Evolutionary conservation across 92 coral and sea anemone genomes (phyloP), one percentile per base, ranked within the genome.

Genomic region (Zoanthus gigantus): DNA sequence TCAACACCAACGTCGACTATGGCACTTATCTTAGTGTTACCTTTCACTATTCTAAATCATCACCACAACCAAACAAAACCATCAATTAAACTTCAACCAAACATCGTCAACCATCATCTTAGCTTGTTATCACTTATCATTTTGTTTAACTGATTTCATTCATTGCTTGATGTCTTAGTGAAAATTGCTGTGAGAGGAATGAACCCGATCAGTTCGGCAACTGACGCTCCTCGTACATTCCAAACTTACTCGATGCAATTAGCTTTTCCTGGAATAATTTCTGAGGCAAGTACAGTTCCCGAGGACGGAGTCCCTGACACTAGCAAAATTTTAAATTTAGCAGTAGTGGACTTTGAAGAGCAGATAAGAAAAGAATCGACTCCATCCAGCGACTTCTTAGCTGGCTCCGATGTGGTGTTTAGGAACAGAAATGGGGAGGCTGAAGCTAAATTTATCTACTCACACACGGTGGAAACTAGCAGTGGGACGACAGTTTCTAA

Each of bases 241-340:
- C 80, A 76, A 76, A 48, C 8, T 76, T 76, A 76, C 30, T 76
- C 80, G 9, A 76, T 76, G 80, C 63, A 48, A 9, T 17, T 76
- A 37, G 80, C 66, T 6, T 50, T 76, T 50, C 65, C 80, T 8
- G 80, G 45, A 34, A 18, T 23, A 48, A 16, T 76, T 37, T 13
- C 63, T 9, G 14, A 52, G 0, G 42, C 32, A 76, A 23, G 16
- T 18, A 18, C 16, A 12, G 42, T 76, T 29, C 42, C 61, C 14
- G 7, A 48, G 6, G 77, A 42, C 29, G 11, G 37, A 13, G 17
- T 52, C 29, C 63, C 63, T 29, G 80, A 76, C 57, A 53, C 60
- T 14, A 76, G 65, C 45, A 76, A 76, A 28, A 28, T 52, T 76
- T 29, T 76, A 30, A 23, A 7, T 61, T 10, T 76, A 63, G 9